Evolutionary conservation across 1,140 invertebrate species (phyloP), one percentile per base, ranked within the genome.

Genomic region (Calycopis cecrops): DNA sequence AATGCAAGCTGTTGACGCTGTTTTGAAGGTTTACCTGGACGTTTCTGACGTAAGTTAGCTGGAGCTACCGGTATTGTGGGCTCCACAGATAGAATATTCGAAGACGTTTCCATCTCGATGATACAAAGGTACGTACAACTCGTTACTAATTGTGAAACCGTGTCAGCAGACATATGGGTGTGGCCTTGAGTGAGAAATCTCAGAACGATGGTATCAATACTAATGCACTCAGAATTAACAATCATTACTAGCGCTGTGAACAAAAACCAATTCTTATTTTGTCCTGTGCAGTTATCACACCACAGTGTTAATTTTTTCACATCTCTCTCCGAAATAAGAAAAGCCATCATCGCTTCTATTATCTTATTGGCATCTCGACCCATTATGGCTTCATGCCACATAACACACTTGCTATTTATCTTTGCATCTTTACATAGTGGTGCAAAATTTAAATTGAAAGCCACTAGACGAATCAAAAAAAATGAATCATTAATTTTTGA

Each of bases 391-490:
- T 51, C 35, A 4, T 51, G 49, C 35, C 49, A 35, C 12, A 51
- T 12, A 37, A 51, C 48, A 35, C 48, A 49, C n/a, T 11, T 49
- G 14, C 48, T 49, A 9, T 49, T 49, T 10, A 35, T 14, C 12
- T 17, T 37, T 12, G 49, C 35, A 12, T 9, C 35, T 51, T 51
- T 51, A 28, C 35, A 12, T 14, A 51, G 10, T n/a, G 49, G 49
- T 51, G 49, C 34, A 17, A n/a, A n/a, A n/a, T n/a, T n/a, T n/a
- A n/a, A n/a, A n/a, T 51, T 51, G 35, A 51, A 51, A 35, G 49
- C 34, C 1, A 51, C 49, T 12, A 51, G 49, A 35, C 49, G 35
- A 51, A 28, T 51, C 9, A 51, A 37, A 37, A 51, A 49, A 51
- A 51, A 51, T 35, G 49, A 51, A 51, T 35, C 34, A 17, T 51